A percentile compares a stretch with the other conserved stretches of the same genome.
Conservation (phyloP, 2,113 vertebrate genomes). For the Heterotilapia buettikoferi region DNA sequence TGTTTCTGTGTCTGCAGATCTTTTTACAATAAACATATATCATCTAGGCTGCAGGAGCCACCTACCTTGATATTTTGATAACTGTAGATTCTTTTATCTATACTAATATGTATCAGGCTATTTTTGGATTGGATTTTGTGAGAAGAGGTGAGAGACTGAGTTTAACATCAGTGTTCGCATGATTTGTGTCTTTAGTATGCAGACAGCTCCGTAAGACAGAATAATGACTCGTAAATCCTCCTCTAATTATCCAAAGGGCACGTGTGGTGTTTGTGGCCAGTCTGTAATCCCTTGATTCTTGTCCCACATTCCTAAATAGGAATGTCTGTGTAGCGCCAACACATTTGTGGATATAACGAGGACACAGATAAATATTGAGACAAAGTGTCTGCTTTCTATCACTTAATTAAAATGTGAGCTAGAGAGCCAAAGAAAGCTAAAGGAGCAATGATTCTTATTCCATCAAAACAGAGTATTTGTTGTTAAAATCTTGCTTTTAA, state of each 20-base stretch:
- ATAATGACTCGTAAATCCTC: constrained; percentile 36
- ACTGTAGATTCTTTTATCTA: not conserved
- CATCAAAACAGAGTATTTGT: not conserved
- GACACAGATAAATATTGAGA: not conserved
- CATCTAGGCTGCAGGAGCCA: not conserved
- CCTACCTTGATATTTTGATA: not conserved
- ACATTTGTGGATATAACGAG: constrained; percentile 10
- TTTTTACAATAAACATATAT: constrained; percentile 1
- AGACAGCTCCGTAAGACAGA: constrained; percentile 14
- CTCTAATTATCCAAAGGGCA: constrained; percentile 53
- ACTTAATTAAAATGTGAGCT: not conserved
- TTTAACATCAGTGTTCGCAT: not conserved
- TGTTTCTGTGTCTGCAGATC: constrained; percentile 7
- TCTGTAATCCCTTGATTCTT: constrained; percentile 23
- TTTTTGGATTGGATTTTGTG: not conserved
- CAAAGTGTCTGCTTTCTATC: not conserved
- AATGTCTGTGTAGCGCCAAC: not conserved
- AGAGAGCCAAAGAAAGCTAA: not conserved
- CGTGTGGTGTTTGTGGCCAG: constrained; percentile 12
- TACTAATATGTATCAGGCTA: not conserved
- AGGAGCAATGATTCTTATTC: not conserved
- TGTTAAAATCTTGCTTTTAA: not conserved
- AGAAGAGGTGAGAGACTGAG: not conserved
- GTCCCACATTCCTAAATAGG: constrained; percentile 14
- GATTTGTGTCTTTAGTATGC: not conserved